A percentile compares a stretch with the other conserved stretches of the same genome.
phyloP scores from a whole-genome alignment of 2,113 vertebrate species.

The Polypterus bichir region DNA sequence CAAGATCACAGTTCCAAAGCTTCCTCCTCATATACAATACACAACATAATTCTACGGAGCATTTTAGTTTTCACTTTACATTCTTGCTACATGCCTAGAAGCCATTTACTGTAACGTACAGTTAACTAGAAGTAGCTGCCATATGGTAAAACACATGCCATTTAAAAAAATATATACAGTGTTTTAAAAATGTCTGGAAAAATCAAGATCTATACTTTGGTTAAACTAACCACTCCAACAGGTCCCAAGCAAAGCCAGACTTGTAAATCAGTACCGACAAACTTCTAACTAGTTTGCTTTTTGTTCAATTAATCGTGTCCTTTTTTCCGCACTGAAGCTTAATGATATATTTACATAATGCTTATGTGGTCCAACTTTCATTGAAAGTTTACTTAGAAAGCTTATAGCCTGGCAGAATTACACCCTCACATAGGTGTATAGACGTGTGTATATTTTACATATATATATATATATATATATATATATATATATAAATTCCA shows the following conservation, averaged over 20 bases:
- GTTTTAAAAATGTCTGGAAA: conserved; percentile 2
- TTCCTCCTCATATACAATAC: conserved; percentile 31
- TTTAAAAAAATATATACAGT: conserved; percentile 10
- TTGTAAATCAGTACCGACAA: conserved; percentile 37
- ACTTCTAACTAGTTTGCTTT: conserved; percentile 20
- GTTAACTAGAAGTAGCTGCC: conserved; percentile 36
- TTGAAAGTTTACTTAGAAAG: conserved; percentile 67
- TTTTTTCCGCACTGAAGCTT: conserved; percentile 33
- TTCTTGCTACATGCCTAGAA: conserved; percentile 35
- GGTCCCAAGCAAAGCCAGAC: conserved; percentile 33
- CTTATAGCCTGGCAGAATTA: conserved; percentile 45
- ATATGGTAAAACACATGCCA: conserved; percentile 29
- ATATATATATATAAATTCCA: conserved; percentile 9
- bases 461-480: too few relatives aligned
- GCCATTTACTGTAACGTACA: conserved; percentile 32
- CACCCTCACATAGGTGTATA: conserved; percentile 47
- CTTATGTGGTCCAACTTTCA: conserved; percentile 62
- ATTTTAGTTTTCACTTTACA: conserved; percentile 34
- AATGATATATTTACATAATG: conserved; percentile 29
- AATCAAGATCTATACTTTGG: conserved; percentile 32
- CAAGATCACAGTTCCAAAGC: conserved; percentile 25
- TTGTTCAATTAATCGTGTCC: too few relatives aligned
- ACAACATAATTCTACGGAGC: conserved; percentile 30
- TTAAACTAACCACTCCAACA: conserved; percentile 35
- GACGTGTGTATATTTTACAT: not conserved